phyloP scores from a whole-genome alignment of 2,113 vertebrate genomes.

The Manacus vitellinus region DNA sequence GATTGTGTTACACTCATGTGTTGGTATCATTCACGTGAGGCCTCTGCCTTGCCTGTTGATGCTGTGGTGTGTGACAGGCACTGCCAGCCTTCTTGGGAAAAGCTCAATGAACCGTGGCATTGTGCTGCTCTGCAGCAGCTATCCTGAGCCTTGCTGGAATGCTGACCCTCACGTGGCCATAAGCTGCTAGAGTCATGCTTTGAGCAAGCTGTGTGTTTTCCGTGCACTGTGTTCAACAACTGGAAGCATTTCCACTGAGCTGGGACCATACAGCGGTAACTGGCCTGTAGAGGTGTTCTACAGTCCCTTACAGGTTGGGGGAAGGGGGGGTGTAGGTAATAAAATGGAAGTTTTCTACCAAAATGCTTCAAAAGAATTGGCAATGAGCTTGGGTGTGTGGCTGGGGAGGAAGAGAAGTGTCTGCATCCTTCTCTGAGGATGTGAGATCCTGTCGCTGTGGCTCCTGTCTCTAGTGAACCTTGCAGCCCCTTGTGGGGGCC shows the following conservation, averaged over 20 bases:
- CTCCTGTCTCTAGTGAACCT: background rate
- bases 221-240: fast-evolving
- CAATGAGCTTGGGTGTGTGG: background rate
- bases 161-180: background rate
- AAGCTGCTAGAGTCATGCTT: background rate
- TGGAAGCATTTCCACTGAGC: background rate
- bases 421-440: background rate
- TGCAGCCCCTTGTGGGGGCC: background rate
- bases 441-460: background rate
- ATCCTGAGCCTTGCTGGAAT: background rate
- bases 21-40: fast-evolving
- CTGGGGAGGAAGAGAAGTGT: background rate
- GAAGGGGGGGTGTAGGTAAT: background rate
- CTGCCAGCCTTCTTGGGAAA: fast-evolving
- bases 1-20: background rate
- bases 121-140: background rate
- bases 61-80: fast-evolving
- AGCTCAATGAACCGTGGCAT: fast-evolving
- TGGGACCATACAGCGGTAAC: fast-evolving
- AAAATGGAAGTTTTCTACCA: background rate
- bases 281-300: background rate
- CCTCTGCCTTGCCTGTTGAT: background rate
- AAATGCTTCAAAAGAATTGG: background rate
- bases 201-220: background rate
- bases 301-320: background rate